Percentiles rank a stretch among this genome's conserved stretches.
These are phyloP conservation scores for Mungos mungo DNA, from an alignment of 2,113 vertebrate genomes.

Conservation along the genomic window DNA sequence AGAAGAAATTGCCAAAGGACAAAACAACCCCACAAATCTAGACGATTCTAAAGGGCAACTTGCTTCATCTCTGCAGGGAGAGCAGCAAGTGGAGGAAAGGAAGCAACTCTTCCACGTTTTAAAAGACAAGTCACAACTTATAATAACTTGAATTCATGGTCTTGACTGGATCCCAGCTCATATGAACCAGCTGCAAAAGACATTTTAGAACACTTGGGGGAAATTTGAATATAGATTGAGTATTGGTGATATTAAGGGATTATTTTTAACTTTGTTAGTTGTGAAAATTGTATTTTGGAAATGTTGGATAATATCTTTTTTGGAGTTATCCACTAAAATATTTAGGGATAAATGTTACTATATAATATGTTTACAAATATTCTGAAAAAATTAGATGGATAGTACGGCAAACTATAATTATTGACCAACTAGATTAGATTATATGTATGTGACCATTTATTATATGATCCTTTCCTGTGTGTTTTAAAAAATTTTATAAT, in stretches of 20 bases:
- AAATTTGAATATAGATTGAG: neutral
- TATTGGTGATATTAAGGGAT: neutral
- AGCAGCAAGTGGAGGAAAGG: neutral
- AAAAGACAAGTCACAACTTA: neutral
- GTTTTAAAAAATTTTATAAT: neutral
- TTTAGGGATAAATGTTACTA: neutral
- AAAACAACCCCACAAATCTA: neutral
- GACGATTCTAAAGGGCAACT: neutral
- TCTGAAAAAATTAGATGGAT: neutral
- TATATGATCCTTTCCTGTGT: neutral
- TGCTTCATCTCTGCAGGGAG: neutral
- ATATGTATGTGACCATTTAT: neutral
- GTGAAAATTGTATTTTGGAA: neutral
- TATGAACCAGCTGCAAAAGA: neutral
- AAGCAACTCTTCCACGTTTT: neutral
- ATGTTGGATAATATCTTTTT: neutral
- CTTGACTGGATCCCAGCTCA: neutral
- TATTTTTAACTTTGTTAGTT: neutral
- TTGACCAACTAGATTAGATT: neutral
- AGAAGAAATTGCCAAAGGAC: neutral
- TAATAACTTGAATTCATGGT: neutral
- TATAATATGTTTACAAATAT: neutral
- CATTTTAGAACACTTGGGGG: neutral
- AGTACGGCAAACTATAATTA: neutral
- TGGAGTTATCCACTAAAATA: neutral